phyloP scores from a whole-genome alignment of 2,888 invertebrate species.

The Tenthredo scrophulariae region DNA sequence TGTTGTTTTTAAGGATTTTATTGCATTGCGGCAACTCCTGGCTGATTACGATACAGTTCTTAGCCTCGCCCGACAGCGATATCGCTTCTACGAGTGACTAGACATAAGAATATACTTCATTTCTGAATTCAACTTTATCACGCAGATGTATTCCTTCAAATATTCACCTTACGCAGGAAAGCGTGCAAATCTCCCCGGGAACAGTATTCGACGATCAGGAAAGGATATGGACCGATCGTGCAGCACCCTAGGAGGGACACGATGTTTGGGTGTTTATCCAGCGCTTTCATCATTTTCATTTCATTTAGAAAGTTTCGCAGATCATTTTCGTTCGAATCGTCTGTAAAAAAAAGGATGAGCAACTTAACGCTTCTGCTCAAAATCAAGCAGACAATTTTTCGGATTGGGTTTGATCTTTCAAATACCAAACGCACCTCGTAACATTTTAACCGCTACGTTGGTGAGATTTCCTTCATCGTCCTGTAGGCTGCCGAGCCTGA shows the following conservation, averaged over 20 bases:
- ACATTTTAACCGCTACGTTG: constrained; percentile 91
- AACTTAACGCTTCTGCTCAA: neutral
- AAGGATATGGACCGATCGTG: constrained; percentile 79
- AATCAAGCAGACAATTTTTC: neutral
- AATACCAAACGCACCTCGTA: constrained; percentile 83
- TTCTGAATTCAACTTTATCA: neutral
- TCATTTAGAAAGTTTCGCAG: constrained; percentile 89
- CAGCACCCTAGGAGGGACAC: constrained; percentile 92
- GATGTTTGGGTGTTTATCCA: constrained; percentile 90
- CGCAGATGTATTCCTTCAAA: neutral
- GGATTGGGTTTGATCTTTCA: neutral
- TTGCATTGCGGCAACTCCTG: neutral
- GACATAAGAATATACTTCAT: neutral
- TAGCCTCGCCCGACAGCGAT: neutral
- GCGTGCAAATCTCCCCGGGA: constrained; percentile 89
- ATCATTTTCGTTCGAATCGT: constrained; percentile 86
- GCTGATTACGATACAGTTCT: neutral
- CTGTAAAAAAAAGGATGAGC: constrained; percentile 76
- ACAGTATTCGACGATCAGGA: constrained; percentile 92
- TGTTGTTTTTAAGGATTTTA: neutral
- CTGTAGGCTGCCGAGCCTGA: constrained; percentile 84
- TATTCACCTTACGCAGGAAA: constrained; percentile 81
- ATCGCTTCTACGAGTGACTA: neutral
- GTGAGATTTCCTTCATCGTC: constrained; percentile 75
- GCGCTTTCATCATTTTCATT: constrained; percentile 92